Evolutionary conservation across 2,113 vertebrate genomes (phyloP).

Genomic region (Grallaria varia): DNA sequence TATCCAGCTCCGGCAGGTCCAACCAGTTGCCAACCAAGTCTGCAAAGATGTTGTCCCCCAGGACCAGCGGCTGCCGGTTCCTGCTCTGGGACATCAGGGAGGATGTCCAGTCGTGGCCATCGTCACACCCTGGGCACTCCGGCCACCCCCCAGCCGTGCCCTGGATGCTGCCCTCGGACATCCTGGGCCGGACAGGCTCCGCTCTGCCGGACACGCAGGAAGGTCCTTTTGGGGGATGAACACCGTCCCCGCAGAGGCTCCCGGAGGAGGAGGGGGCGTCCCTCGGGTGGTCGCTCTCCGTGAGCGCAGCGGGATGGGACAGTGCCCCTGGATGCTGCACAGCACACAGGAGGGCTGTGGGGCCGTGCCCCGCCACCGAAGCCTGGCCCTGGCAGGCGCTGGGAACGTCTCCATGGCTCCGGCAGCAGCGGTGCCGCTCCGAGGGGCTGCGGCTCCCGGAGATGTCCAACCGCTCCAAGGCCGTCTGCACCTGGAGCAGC

Average conservation of each 20-base stretch:
- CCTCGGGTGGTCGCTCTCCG: rapidly evolving
- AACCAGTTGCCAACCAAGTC: conserved; percentile 98
- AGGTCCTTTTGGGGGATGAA: not conserved
- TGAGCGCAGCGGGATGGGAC: rapidly evolving
- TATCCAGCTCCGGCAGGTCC: conserved; percentile 91
- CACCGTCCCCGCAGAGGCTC: not conserved
- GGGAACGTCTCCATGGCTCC: not conserved
- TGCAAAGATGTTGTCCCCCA: conserved; percentile 94
- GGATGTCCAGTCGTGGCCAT: conserved; percentile 90
- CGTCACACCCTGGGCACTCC: conserved; percentile 49
- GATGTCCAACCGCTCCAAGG: conserved; percentile 87
- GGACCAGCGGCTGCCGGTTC: conserved; percentile 90
- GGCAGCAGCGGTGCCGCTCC: conserved; percentile 24
- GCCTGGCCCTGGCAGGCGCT: not conserved
- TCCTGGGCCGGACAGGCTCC: not conserved
- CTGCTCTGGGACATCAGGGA: conserved; percentile 90
- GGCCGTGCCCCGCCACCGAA: not conserved
- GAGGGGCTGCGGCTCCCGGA: conserved; percentile 69
- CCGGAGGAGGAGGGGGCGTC: not conserved
- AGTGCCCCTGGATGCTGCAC: rapidly evolving
- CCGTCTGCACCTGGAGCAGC: conserved; percentile 93
- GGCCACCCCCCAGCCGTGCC: not conserved
- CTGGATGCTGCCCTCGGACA: not conserved
- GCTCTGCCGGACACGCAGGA: not conserved
- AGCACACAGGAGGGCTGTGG: rapidly evolving